Base-by-base conservation (phyloP, 2,113 vertebrate genomes). In the Ammospiza nelsoni region DNA sequence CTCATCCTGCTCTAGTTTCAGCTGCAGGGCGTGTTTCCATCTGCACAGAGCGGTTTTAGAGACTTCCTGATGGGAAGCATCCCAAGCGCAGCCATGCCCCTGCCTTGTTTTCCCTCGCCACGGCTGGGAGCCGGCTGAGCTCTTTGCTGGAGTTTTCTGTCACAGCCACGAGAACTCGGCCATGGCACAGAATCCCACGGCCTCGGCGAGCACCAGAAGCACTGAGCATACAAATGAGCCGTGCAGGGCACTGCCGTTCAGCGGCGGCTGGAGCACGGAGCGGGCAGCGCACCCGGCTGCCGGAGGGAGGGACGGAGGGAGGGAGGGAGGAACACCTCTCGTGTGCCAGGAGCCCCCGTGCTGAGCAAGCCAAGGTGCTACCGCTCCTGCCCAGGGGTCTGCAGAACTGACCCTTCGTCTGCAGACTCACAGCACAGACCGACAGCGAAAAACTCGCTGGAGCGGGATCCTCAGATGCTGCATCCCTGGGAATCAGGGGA, bases 1-100 rank as follows among this genome's bases (percentile, higher is more conserved):
- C 41, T 54, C 48, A 69, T 59, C 27, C 35, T 61, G 48, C 63
- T 54, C 68, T 3, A 24, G 9, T 39, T 69, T 68, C 91, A 81
- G 73, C 94, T 55, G 85, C 86, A 84, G 94, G 87, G 87, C 6
- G 49, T 82, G 80, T 72, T 94, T 57, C 76, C 78, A 62, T 55
- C 44, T 16, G 58, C 86, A 71, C 27, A 14, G n/a, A 79, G 84
- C 23, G 20, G 74, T 79, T 94, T 81, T 5, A 6, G 61, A 93
- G 57, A 75, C 91, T 94, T 95, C 94, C 95, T 85, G 66, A 66
- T 87, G 54, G 74, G 91, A 84, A 94, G 92, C 84, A 94, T 91
- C 87, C 74, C 24, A 67, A 46, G 22, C 25, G 41, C 73, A 48
- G 69, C 68, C 21, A 3, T 58, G 61, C 22, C 65, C 23, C 73